Conservation (phyloP, 2,113 vertebrate species). For the Beaufortia kweichowensis region DNA sequence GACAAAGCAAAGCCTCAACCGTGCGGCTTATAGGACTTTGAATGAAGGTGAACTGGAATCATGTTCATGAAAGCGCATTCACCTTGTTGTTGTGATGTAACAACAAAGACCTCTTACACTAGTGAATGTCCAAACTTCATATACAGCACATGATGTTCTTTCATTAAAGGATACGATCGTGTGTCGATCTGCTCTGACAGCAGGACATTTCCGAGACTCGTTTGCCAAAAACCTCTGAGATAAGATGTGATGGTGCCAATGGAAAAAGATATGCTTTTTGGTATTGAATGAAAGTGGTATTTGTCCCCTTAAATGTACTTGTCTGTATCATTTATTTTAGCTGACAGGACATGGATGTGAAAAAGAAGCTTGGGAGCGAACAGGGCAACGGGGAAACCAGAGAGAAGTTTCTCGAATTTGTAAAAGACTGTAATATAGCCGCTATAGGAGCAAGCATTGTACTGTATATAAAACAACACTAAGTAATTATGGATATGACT, state of each 20-base stretch:
- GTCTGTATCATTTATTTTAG: not conserved
- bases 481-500: slow-evolving; percentile 43
- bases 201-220: not conserved
- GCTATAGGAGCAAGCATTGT: slow-evolving; percentile 40
- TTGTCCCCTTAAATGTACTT: slow-evolving; percentile 1
- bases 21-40: no score
- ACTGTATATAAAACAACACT: slow-evolving; percentile 37
- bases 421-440: slow-evolving; percentile 39
- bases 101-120: slow-evolving; percentile 17
- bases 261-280: slow-evolving; percentile 26
- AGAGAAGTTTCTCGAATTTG: slow-evolving; percentile 16
- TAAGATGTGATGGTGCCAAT: slow-evolving; percentile 21
- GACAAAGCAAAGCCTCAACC: not conserved
- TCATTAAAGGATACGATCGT: slow-evolving; percentile 15
- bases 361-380: not conserved
- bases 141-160: slow-evolving; percentile 33
- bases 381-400: slow-evolving; percentile 1
- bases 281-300: not conserved
- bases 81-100: slow-evolving; percentile 30
- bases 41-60: slow-evolving; percentile 11
- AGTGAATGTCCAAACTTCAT: slow-evolving; percentile 30
- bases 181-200: slow-evolving; percentile 6
- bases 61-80: slow-evolving; percentile 41
- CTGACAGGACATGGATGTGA: not conserved
- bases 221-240: slow-evolving; percentile 19